Evolutionary conservation across 2,113 vertebrate species (phyloP), one percentile per base, ranked within the genome.

Genomic region (Cyphomyrus plagiostoma): DNA sequence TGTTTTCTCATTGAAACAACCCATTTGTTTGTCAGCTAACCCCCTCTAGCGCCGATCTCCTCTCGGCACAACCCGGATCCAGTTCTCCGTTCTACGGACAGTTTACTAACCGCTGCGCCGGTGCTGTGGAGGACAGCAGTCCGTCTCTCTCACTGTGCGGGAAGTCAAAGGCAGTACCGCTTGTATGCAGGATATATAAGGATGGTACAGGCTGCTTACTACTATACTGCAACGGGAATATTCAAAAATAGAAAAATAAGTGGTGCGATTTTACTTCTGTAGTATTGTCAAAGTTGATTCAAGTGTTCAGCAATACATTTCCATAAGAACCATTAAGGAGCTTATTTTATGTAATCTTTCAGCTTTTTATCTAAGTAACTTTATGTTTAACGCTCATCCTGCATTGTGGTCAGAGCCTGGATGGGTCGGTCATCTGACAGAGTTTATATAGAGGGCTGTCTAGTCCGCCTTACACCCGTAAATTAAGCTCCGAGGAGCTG

Each of bases 31-130:
- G 96, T 97, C 95, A 85, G 92, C 96, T 95, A 96, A 94, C 97
- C 94, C 97, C 97, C 97, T 96, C 97, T 98, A 98, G 97, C 95
- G 97, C 96, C 92, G 90, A 95, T 30, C 26, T 11, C 90, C 86
- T 66, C 86, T 92, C 91, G 89, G 95, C 92, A 95, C 94, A 95
- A 92, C 94, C 91, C 35, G 48, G 35, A 48, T 58, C 46, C n/a
- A 15, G 49, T 74, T 70, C 50, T 21, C 86, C 70, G 30, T 19
- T 45, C 39, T 35, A 45, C 85, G 48, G 10, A 62, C 85, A 88
- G 89, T 89, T 88, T 84, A 66, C 90, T 92, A n/a, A 92, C 91
- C 93, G 93, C 92, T 92, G 91, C 52, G 49, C 1, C 39, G 49
- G 56, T 30, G 87, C 66, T 90, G 91, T 93, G 88, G 87, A 91